Conservation (phyloP, 2,113 vertebrate species). For the Phainopepla nitens region DNA sequence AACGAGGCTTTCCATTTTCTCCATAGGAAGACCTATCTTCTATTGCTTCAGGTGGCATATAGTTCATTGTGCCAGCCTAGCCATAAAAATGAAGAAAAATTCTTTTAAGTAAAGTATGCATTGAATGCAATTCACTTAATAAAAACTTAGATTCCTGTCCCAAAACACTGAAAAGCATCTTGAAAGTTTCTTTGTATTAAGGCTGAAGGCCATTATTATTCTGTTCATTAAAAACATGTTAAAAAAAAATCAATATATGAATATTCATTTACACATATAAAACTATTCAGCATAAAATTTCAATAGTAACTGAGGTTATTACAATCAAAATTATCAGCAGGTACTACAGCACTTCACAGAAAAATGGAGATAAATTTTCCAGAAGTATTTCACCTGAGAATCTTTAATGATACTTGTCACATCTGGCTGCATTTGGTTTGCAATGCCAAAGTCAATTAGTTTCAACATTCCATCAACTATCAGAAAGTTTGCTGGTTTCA, state of each 20-base stretch:
- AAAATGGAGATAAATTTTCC: neutral
- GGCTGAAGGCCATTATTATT: neutral
- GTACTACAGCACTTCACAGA: neutral
- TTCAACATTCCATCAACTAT: constrained; percentile 95
- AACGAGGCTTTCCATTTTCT: constrained; percentile 83
- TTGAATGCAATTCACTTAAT: neutral
- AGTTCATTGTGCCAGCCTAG: constrained; percentile 95
- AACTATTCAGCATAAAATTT: neutral
- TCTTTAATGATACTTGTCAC: constrained; percentile 97
- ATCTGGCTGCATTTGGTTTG: constrained; percentile 95
- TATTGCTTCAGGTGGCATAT: constrained; percentile 97
- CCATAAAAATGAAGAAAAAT: neutral
- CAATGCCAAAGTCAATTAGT: constrained; percentile 96
- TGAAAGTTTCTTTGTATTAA: neutral
- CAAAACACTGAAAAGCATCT: neutral
- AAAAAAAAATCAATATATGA: neutral
- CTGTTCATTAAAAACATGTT: neutral
- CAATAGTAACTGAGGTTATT: neutral
- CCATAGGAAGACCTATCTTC: constrained; percentile 87
- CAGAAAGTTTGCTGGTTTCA: constrained; percentile 97
- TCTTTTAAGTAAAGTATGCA: neutral
- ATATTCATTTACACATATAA: neutral
- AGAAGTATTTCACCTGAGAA: constrained; percentile 80
- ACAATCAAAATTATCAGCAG: neutral
- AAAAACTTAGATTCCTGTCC: neutral